phyloP scores from a whole-genome alignment of 2,113 vertebrate species.

The Salvelinus namaycush region DNA sequence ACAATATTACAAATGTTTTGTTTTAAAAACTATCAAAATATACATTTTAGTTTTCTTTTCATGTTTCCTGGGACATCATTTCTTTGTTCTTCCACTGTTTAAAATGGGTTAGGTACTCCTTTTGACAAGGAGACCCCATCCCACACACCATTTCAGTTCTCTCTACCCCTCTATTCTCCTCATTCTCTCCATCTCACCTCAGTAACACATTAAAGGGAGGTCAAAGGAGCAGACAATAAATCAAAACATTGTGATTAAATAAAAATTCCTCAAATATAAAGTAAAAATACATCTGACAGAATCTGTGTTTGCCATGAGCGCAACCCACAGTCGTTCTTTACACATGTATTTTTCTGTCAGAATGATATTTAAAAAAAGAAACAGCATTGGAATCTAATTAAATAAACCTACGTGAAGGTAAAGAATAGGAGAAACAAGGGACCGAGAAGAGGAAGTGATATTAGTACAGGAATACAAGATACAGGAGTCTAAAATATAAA shows the following conservation, averaged over 20 bases:
- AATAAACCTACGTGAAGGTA: constrained; percentile 53
- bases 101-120: constrained; percentile 67
- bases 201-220: constrained; percentile 58
- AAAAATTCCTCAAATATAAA: constrained; percentile 48
- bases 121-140: constrained; percentile 49
- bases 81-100: constrained; percentile 64
- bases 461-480: constrained; percentile 80
- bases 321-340: constrained; percentile 12
- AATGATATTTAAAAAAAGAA: not conserved
- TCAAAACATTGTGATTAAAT: constrained; percentile 61
- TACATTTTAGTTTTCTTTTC: constrained; percentile 84
- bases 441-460: constrained; percentile 65
- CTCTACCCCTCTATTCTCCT: constrained; percentile 11
- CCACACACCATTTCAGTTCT: constrained; percentile 48
- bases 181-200: constrained; percentile 35
- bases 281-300: constrained; percentile 64
- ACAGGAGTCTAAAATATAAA: constrained; percentile 66
- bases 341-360: too few species aligned
- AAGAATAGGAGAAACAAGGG: constrained; percentile 57
- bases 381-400: not conserved
- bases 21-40: constrained; percentile 89
- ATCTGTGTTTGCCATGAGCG: constrained; percentile 52
- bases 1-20: constrained; percentile 78
- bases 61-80: constrained; percentile 72
- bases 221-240: constrained; percentile 57